These are phyloP conservation scores for Delphinapterus leucas DNA, from an alignment of 2,113 vertebrate species.

Conservation along the genomic window DNA sequence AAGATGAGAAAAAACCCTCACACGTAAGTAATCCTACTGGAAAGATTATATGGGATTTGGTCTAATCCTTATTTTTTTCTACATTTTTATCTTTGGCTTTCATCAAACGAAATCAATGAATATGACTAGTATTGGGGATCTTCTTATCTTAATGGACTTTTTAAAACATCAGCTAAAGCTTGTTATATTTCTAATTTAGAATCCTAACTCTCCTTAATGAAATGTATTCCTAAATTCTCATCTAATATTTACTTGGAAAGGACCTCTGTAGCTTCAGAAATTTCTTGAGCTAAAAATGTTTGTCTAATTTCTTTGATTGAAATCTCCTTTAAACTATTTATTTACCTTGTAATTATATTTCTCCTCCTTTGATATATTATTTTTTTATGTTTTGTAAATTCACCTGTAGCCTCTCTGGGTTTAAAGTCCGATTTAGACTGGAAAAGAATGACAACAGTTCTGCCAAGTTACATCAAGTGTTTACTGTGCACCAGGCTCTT, in stretches of 20 bases:
- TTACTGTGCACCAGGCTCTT: background rate
- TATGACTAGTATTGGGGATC: constrained; percentile 51
- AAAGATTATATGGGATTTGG: constrained; percentile 67
- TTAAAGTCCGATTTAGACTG: background rate
- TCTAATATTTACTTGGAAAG: constrained; percentile 66
- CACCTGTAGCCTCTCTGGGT: background rate
- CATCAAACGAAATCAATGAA: constrained; percentile 71
- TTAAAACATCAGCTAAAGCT: constrained; percentile 64
- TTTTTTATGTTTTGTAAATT: constrained; percentile 23
- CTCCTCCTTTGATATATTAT: constrained; percentile 11
- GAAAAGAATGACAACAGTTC: background rate
- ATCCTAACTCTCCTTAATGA: constrained; percentile 66
- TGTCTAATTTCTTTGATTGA: constrained; percentile 41
- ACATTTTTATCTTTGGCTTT: constrained; percentile 76
- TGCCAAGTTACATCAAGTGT: background rate
- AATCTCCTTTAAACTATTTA: constrained; percentile 43
- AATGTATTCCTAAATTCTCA: constrained; percentile 72
- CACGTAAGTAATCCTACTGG: constrained; percentile 70
- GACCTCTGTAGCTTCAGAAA: constrained; percentile 54
- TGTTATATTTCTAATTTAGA: constrained; percentile 63
- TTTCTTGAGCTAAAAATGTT: constrained; percentile 44
- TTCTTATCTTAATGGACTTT: constrained; percentile 68
- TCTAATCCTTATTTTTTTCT: constrained; percentile 75
- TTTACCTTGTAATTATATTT: constrained; percentile 38
- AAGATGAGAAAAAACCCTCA: constrained; percentile 73